Base-by-base conservation (phyloP, 2,113 vertebrate genomes). In the Tautogolabrus adspersus region DNA sequence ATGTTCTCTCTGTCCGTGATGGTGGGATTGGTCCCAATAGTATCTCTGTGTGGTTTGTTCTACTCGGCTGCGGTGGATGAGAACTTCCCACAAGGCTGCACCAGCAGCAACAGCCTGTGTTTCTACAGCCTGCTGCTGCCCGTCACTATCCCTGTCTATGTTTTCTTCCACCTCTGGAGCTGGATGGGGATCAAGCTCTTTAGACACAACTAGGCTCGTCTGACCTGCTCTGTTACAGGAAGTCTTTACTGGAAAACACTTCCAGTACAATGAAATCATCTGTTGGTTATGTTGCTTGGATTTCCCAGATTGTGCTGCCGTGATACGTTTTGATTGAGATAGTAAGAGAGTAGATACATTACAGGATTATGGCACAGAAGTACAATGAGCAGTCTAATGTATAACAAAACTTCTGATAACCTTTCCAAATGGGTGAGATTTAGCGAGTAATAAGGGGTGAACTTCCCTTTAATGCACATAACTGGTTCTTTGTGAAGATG, bases 181-280 rank as follows among this genome's bases (percentile, higher is more conserved):
- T 98, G 97, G 97, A 97, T 99, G 92, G 97, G 97, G 38, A 96
- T 98, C 84, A 99, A 99, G 72, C 96, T 99, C 60, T 99, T 99
- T 47, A 92, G 96, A 68, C 97, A 99, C 90, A 99, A 99, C 90
- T 98, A 96, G 78, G 8, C n/a, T 18, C 9, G 34, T 42, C 26
- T 42, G 38, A 16, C 16, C 1, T 5, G 37, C 16, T 66, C 21
- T 15, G 23, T 34, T 6, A 34, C 30, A 34, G 30, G 30, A 34
- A 34, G 4, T 34, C 30, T 34, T 34, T 6, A 19, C 1, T 11
- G 38, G 44, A 42, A 18, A 37, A 21, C n/a, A 38, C 9, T 22
- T 23, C n/a, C 46, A 49, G 46, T 49, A 19, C 5, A 26, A 59
- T 63, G 5, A 21, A 34, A 70, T 6, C 6, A 30, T 26, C 9